A percentile compares a stretch with the other conserved stretches of the same genome.
These are phyloP conservation scores for Eurystomus gularis DNA, from an alignment of 2,113 vertebrate species.

Conservation along the genomic window DNA sequence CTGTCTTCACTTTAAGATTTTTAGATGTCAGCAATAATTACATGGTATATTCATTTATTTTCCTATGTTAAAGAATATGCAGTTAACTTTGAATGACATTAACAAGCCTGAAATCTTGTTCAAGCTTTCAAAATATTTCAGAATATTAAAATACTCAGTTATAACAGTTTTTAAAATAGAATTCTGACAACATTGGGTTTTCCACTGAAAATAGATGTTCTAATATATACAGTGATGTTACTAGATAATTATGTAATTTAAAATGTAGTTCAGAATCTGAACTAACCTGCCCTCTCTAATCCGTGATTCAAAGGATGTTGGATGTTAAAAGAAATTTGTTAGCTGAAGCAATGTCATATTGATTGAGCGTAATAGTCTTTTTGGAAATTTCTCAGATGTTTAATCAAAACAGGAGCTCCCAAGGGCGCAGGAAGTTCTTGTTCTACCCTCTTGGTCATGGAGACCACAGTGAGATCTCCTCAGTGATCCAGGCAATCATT, in stretches of 20 bases:
- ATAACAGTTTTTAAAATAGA: background rate
- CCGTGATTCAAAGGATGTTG: conserved; percentile 42
- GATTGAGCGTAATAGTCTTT: conserved; percentile 53
- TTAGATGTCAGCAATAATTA: conserved; percentile 11
- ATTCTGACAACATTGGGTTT: background rate
- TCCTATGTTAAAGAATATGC: background rate
- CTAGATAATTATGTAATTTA: conserved; percentile 44
- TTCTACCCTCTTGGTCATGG: background rate
- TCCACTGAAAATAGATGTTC: background rate
- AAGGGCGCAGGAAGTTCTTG: background rate
- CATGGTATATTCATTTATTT: background rate
- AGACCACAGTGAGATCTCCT: background rate
- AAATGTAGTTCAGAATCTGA: conserved; percentile 19
- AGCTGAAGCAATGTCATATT: conserved; percentile 52
- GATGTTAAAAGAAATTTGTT: conserved; percentile 59
- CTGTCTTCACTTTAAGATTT: background rate
- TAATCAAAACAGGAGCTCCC: conserved; percentile 38
- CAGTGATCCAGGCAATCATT: background rate
- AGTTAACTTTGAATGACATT: conserved; percentile 20
- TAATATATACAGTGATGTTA: conserved; percentile 16
- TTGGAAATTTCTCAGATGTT: conserved; percentile 56
- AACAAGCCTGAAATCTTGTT: background rate
- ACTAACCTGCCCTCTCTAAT: conserved; percentile 29
- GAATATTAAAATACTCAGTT: background rate
- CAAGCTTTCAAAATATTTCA: conserved; percentile 34